These are phyloP conservation scores for Probosciger aterrimus DNA, from an alignment of 2,113 vertebrate species.

Conservation along the genomic window DNA sequence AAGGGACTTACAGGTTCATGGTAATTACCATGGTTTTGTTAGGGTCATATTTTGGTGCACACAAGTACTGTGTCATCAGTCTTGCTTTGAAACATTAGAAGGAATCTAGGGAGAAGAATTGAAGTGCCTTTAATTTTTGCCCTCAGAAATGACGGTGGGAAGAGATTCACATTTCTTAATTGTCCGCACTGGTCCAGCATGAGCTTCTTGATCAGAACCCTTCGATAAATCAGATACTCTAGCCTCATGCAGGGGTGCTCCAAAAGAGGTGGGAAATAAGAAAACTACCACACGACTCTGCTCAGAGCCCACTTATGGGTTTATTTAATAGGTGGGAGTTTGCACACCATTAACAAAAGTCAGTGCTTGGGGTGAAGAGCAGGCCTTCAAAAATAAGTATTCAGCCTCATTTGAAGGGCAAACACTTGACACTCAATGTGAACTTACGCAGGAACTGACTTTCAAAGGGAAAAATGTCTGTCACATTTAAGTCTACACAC, in stretches of 20 bases:
- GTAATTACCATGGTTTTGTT: background rate
- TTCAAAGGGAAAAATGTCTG: slow-evolving; percentile 38
- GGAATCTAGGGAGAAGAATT: background rate
- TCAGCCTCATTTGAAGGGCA: slow-evolving; percentile 5
- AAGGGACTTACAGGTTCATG: background rate
- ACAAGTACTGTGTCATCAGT: background rate
- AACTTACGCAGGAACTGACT: slow-evolving; percentile 41
- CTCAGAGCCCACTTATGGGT: background rate
- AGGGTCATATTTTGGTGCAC: background rate
- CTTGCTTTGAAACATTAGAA: background rate
- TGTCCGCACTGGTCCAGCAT: background rate
- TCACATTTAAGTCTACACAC: slow-evolving; percentile 18
- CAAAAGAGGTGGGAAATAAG: background rate
- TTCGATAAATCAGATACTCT: background rate
- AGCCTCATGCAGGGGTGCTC: background rate
- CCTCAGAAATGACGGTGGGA: background rate
- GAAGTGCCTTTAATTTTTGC: background rate
- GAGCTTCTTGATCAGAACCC: background rate
- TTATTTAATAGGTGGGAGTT: background rate
- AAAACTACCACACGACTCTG: background rate
- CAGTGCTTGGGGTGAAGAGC: background rate
- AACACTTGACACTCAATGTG: slow-evolving; percentile 28
- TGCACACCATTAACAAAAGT: background rate
- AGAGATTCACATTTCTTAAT: background rate
- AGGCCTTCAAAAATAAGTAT: background rate